A percentile compares a stretch with the other conserved stretches of the same genome.
Evolutionary conservation across 2,113 vertebrate genomes (phyloP).

Genomic region (Oriolus oriolus): DNA sequence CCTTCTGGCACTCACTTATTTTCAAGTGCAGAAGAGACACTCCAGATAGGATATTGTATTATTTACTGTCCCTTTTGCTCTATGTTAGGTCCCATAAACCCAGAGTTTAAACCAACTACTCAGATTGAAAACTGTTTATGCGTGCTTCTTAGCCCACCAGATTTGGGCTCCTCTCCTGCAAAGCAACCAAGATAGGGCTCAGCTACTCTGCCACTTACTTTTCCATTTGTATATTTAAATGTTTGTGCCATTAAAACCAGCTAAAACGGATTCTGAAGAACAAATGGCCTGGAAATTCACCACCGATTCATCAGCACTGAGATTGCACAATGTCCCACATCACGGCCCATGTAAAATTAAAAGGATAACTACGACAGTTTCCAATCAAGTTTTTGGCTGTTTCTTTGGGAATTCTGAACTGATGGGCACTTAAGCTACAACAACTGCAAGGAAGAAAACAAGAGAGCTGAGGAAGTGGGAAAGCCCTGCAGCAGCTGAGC

Average conservation of each 20-base stretch:
- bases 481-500: not conserved
- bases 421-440: not conserved
- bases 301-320: not conserved
- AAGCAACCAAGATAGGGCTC: not conserved
- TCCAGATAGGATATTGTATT: not conserved
- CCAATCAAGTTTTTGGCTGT: not conserved
- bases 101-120: not conserved
- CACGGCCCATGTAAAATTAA: accelerated
- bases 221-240: not conserved
- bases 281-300: not conserved
- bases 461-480: not conserved
- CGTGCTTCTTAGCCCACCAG: accelerated
- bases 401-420: not conserved
- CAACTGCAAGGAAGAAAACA: not conserved
- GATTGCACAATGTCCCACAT: not conserved
- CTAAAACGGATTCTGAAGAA: not conserved
- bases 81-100: not conserved
- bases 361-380: not conserved
- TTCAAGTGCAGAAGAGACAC: not conserved
- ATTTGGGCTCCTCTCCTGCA: not conserved
- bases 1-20: not conserved
- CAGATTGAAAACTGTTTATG: accelerated
- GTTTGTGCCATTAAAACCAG: not conserved
- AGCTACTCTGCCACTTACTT: not conserved
- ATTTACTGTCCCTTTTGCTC: not conserved